These are phyloP conservation scores for Sebastes goodei DNA, from an alignment of 2,797 vertebrate species.

Conservation along the genomic window DNA sequence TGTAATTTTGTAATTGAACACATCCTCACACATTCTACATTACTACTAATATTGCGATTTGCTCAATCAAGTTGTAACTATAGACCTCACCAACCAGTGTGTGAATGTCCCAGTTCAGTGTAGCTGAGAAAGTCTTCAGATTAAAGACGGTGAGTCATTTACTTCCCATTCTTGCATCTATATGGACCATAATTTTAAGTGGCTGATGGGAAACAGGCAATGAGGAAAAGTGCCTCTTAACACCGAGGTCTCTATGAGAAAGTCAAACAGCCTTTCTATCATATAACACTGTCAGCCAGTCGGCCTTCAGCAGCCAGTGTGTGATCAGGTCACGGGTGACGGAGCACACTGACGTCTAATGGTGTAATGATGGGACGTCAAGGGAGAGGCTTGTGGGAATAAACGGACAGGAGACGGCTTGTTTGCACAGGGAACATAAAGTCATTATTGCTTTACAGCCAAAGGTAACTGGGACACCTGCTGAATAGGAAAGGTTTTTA, in stretches of 20 bases:
- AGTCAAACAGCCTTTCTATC: conserved; percentile 46
- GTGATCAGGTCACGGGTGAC: conserved; percentile 75
- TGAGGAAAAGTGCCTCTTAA: background rate
- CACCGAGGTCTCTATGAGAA: conserved; percentile 54
- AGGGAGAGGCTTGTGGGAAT: conserved; percentile 45
- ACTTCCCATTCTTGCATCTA: background rate
- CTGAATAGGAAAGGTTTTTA: background rate
- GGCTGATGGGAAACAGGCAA: conserved; percentile 17
- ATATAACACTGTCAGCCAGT: background rate
- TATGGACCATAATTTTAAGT: background rate
- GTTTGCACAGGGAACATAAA: conserved; percentile 65
- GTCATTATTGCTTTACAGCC: conserved; percentile 68
- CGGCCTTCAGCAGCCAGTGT: conserved; percentile 28
- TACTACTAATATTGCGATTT: background rate
- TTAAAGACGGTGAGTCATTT: background rate
- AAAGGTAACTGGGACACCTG: conserved; percentile 31
- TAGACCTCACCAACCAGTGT: background rate
- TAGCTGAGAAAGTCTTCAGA: background rate
- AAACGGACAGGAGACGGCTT: conserved; percentile 44
- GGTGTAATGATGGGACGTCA: conserved; percentile 55
- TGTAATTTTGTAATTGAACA: background rate
- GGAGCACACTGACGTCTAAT: conserved; percentile 59
- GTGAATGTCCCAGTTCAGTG: background rate
- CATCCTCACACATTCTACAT: background rate
- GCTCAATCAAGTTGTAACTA: background rate